A percentile compares a stretch with the other conserved stretches of the same genome.
phyloP scores from a whole-genome alignment of 1,140 invertebrate genomes.

The Drosophila arawakana region DNA sequence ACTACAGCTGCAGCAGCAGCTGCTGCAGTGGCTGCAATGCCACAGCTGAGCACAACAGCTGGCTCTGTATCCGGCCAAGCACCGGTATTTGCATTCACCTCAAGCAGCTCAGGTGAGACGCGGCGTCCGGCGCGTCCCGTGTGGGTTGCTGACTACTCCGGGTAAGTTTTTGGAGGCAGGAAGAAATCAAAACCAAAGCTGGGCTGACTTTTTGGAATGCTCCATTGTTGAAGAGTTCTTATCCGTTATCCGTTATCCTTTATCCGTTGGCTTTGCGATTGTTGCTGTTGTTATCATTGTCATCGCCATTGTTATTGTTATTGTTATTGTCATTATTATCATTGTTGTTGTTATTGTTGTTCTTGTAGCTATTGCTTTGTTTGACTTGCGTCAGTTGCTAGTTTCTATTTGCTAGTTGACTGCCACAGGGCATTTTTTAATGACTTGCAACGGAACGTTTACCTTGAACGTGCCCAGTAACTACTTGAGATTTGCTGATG shows the following conservation, averaged over 20 bases:
- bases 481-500: conserved; percentile 53
- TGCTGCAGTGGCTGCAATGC: conserved; percentile 11
- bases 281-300: conserved; percentile 12
- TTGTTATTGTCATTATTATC: conserved; percentile 30
- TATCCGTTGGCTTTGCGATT: conserved; percentile 13
- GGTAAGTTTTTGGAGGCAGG: conserved; percentile 85
- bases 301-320: conserved; percentile 15
- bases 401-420: conserved; percentile 29
- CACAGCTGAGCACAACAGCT: conserved; percentile 24
- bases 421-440: conserved; percentile 68
- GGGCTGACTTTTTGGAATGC: conserved; percentile 43
- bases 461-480: conserved; percentile 51
- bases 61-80: conserved; percentile 20
- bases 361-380: conserved; percentile 54
- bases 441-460: conserved; percentile 73
- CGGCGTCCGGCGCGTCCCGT: conserved; percentile 85
- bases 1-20: conserved; percentile 50
- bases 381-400: conserved; percentile 53
- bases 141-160: conserved; percentile 87
- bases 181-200: conserved; percentile 27
- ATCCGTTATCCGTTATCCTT: conserved; percentile 23
- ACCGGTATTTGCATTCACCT: conserved; percentile 66
- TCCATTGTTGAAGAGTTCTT: conserved; percentile 68
- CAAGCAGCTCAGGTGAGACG: conserved; percentile 82
- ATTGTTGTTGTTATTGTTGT: conserved; percentile 39